phyloP scores from a whole-genome alignment of 2,888 invertebrate genomes.

The Parnassius mnemosyne region DNA sequence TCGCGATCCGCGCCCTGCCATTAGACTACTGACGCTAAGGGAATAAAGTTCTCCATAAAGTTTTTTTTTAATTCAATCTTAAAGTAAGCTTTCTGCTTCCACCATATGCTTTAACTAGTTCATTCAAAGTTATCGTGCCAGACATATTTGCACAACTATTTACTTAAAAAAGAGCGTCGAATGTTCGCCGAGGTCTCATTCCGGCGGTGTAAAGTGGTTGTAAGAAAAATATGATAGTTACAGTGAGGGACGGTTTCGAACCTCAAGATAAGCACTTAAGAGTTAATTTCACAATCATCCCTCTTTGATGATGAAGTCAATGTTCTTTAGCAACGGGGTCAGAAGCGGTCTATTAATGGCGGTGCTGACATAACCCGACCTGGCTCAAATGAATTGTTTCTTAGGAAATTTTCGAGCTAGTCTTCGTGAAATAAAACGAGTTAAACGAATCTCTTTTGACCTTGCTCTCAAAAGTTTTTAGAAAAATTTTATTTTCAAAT shows the following conservation, averaged over 20 bases:
- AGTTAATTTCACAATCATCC: slow-evolving; percentile 5
- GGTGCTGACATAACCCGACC: slow-evolving; percentile 41
- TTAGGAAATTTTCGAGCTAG: slow-evolving; percentile 18
- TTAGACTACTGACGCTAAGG: no score
- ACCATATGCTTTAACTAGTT: background rate
- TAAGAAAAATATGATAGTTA: slow-evolving; percentile 6
- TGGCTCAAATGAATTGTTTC: slow-evolving; percentile 45
- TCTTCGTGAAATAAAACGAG: slow-evolving; percentile 4
- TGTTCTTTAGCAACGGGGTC: slow-evolving; percentile 63
- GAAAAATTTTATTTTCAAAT: no score
- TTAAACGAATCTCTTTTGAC: no score
- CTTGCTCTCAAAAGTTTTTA: no score
- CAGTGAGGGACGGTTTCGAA: slow-evolving; percentile 6
- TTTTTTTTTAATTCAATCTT: background rate
- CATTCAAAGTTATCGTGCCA: slow-evolving; percentile 2
- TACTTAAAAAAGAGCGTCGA: slow-evolving; percentile 23
- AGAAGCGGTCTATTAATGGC: slow-evolving; percentile 60
- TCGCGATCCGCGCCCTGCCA: no score
- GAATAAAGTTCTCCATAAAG: no score
- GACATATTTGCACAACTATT: slow-evolving; percentile 21
- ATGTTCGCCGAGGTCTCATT: slow-evolving; percentile 18
- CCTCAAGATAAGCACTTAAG: slow-evolving; percentile 9
- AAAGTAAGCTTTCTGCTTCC: background rate
- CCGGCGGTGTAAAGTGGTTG: slow-evolving; percentile 3
- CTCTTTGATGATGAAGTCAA: slow-evolving; percentile 50